Conservation (phyloP, 2,888 invertebrate genomes). For the Hesperia comma region DNA sequence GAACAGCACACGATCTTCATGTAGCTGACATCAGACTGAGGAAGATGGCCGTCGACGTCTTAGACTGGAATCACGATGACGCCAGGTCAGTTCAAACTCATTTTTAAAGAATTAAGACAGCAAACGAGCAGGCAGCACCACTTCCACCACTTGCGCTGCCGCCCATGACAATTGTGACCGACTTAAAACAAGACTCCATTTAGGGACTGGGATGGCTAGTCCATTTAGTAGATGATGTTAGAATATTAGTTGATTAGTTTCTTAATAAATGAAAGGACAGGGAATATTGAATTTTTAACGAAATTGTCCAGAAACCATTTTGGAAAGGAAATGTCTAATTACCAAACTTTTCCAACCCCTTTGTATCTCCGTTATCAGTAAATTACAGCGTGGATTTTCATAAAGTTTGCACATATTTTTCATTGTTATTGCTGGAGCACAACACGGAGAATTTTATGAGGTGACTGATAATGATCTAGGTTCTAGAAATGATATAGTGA, state of each 20-base stretch:
- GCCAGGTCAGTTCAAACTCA: conserved; percentile 79
- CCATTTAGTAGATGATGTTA: no score
- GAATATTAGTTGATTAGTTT: no score
- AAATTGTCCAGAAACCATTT: conserved; percentile 14
- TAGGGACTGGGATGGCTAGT: no score
- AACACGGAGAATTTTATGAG: conserved; percentile 30
- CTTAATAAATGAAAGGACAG: no score
- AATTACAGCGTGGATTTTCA: conserved; percentile 36
- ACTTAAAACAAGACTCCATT: no score
- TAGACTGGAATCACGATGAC: conserved; percentile 98
- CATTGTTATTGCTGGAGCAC: conserved; percentile 31
- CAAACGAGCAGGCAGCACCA: no score
- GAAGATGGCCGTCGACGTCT: conserved; percentile 96
- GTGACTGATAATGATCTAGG: conserved; percentile 25
- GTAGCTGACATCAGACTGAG: conserved; percentile 94
- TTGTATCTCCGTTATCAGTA: conserved; percentile 33
- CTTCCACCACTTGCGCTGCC: no score
- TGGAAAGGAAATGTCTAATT: conserved; percentile 29
- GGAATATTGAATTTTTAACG: background rate
- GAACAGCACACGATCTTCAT: conserved; percentile 92
- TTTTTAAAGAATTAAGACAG: no score
- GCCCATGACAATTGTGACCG: no score
- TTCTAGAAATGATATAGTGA: conserved; percentile 18
- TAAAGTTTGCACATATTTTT: conserved; percentile 34
- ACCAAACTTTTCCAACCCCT: conserved; percentile 32